Evolutionary conservation across 35 echinoderm and acorn worm genomes (phyloP).

Genomic region (Heliocidaris erythrogramma): DNA sequence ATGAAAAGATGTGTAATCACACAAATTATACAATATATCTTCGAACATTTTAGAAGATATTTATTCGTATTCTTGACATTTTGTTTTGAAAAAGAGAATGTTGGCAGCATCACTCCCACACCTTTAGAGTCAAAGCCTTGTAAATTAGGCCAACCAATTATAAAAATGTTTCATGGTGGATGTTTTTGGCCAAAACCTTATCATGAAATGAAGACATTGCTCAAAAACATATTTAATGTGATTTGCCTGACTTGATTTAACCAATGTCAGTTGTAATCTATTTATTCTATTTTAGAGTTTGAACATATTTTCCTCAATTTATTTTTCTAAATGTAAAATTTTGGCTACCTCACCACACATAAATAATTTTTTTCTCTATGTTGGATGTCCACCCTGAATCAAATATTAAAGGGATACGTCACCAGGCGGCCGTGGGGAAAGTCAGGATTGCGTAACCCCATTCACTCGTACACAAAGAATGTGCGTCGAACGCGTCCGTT

Average conservation of each 20-base stretch:
- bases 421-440: no score
- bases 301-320: no score
- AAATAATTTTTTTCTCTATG: no score
- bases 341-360: neutral
- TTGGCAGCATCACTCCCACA: neutral
- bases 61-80: neutral
- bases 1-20: neutral
- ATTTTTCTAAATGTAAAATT: neutral
- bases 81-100: neutral
- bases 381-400: no score
- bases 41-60: neutral
- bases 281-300: neutral
- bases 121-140: neutral
- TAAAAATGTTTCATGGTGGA: neutral
- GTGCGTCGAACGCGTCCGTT: no score
- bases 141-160: neutral
- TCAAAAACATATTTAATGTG: neutral
- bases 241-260: neutral
- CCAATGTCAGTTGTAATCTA: neutral
- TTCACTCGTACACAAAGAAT: no score
- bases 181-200: neutral
- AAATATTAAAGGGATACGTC: no score
- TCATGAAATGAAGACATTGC: neutral
- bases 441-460: no score
- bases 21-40: neutral